Base-by-base conservation (phyloP, 2,888 invertebrate species). In the Charanyca ferruginea region DNA sequence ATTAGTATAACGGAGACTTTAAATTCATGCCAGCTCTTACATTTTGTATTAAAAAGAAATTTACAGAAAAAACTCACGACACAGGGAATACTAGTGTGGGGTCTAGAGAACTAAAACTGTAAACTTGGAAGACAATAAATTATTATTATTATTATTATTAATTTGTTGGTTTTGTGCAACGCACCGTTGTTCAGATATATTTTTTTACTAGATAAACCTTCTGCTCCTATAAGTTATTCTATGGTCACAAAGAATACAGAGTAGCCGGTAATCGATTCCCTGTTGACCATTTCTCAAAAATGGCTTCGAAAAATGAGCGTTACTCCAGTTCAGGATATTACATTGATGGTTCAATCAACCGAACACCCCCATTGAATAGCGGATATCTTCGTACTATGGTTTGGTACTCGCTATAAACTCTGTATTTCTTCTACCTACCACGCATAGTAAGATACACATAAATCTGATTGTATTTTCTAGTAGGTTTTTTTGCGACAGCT, bases 281-380 rank as follows among this genome's bases (percentile, higher is more conserved):
- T 84, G 79, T 76, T 73, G 79, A 81, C 81, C 81, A 84, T 85
- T 87, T 83, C 83, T 84, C 80, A 82, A 74, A 74, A 78, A 81
- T 70, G 81, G 59, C 75, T 77, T 63, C 80, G 82, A 84, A 85
- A 89, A 88, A 88, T 85, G 84, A 80, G 70, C 77, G 73, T 83
- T 79, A 81, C 80, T 85, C 73, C 81, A 66, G 82, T 77, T 77
- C 86, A 87, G 88, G 89, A 89, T 89, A 88, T 89, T 88, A 85
- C 84, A 68, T 79, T 83, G 86, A 87, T 84, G 85, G 81, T 78
- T 83, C 83, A 81, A 84, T 85, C 84, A 83, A 77, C 73, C 70
- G 75, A 63, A 65, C 65, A 62, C 62, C 53, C 32, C 65, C 67
- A 70, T 75, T 70, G 61, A 77, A 77, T 64, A 64, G 58, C 80